These are phyloP conservation scores for Dryomyza anilis DNA, from an alignment of 2,888 invertebrate species.

Conservation along the genomic window DNA sequence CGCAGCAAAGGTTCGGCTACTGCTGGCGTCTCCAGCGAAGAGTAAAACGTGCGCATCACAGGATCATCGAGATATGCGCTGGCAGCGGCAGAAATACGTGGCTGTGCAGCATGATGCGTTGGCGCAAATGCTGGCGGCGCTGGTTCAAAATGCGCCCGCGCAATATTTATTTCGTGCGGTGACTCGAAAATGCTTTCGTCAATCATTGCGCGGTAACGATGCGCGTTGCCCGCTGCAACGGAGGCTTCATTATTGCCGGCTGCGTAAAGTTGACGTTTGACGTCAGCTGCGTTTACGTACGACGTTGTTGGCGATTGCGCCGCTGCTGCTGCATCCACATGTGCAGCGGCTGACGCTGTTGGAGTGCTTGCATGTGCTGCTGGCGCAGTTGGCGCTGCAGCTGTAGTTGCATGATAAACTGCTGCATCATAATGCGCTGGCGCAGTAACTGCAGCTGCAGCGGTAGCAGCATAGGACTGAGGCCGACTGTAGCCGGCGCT, in stretches of 20 bases:
- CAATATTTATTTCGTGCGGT: constrained; percentile 3
- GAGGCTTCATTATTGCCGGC: background rate
- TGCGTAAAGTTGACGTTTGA: background rate
- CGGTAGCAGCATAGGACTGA: constrained; percentile 29
- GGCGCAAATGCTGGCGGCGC: background rate
- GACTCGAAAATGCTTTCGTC: constrained; percentile 37
- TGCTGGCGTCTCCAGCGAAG: constrained; percentile 29
- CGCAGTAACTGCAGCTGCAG: constrained; percentile 39
- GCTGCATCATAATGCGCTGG: constrained; percentile 40
- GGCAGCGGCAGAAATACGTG: no score
- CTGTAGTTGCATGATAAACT: constrained; percentile 40
- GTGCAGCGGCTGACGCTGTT: constrained; percentile 42
- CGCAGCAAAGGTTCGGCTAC: background rate
- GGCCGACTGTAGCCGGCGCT: background rate
- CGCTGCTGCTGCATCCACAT: constrained; percentile 40
- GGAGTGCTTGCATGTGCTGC: constrained; percentile 37
- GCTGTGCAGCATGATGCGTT: no score
- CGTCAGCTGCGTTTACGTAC: background rate
- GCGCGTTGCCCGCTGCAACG: background rate
- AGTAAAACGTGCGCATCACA: constrained; percentile 47
- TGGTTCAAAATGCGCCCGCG: background rate
- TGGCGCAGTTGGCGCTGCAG: constrained; percentile 37
- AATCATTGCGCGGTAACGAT: constrained; percentile 31
- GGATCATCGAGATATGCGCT: constrained; percentile 43
- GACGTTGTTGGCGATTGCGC: constrained; percentile 27